A percentile compares a stretch with the other conserved stretches of the same genome.
Conservation (phyloP, 2,888 invertebrate species). For the Drosophila lutescens region DNA sequence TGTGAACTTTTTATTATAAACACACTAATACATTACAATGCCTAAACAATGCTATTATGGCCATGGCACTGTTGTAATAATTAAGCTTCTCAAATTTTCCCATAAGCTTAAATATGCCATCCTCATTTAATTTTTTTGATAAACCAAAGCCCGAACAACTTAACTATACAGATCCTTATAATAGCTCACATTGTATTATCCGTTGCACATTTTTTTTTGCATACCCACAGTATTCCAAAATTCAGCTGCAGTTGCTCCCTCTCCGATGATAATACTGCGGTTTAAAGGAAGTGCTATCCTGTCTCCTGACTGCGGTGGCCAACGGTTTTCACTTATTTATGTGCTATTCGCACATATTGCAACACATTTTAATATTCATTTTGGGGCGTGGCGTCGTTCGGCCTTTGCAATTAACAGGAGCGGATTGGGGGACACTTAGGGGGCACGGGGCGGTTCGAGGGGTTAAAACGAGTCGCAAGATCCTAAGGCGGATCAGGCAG, state of each 20-base stretch:
- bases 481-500: slow-evolving; percentile 75
- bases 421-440: slow-evolving; percentile 5
- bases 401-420: slow-evolving; percentile 38
- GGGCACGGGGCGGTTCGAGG: not conserved
- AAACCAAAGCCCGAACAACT: not conserved
- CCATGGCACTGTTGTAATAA: not conserved
- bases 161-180: too few species aligned
- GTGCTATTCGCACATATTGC: slow-evolving; percentile 63
- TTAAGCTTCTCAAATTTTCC: not conserved
- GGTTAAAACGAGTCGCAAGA: slow-evolving; percentile 67
- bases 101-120: not conserved
- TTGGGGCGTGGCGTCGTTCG: slow-evolving; percentile 40
- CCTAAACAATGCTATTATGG: not conserved
- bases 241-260: slow-evolving; percentile 18
- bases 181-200: too few species aligned
- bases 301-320: slow-evolving; percentile 52
- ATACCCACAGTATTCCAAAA: not conserved
- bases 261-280: slow-evolving; percentile 53
- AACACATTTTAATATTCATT: slow-evolving; percentile 50
- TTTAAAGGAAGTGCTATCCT: slow-evolving; percentile 65
- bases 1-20: too few species aligned
- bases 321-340: slow-evolving; percentile 55
- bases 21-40: too few species aligned
- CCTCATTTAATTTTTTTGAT: not conserved
- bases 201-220: not conserved